Evolutionary conservation across 2,113 vertebrate genomes (phyloP).

Genomic region (Orcinus orca): DNA sequence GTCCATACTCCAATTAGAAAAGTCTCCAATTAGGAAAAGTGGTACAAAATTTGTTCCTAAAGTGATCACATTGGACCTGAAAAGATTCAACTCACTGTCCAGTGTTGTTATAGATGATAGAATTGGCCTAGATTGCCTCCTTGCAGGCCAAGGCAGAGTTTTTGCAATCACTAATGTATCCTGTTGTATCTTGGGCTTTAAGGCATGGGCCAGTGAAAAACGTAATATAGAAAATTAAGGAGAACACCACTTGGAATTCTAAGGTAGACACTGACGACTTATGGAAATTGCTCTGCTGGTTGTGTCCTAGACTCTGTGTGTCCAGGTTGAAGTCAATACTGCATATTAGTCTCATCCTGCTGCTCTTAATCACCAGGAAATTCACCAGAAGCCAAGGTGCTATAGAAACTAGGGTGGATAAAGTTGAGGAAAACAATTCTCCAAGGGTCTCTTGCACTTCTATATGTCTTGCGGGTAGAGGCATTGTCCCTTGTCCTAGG

Average conservation of each 20-base stretch:
- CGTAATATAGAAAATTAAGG: background rate
- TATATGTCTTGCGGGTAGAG: background rate
- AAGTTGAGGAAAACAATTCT: background rate
- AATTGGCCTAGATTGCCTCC: background rate
- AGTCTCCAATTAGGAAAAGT: background rate
- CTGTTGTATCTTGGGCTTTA: background rate
- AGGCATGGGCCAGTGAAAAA: background rate
- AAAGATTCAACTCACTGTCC: background rate
- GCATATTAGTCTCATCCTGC: background rate
- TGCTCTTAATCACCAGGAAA: background rate
- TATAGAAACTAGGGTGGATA: background rate
- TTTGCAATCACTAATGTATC: background rate
- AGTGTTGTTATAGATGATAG: background rate
- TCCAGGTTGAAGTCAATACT: background rate
- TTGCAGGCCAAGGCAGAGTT: background rate
- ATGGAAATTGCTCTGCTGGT: background rate
- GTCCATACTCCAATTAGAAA: background rate
- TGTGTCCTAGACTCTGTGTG: background rate
- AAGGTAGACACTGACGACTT: background rate
- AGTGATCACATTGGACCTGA: background rate
- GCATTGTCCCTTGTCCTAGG: background rate
- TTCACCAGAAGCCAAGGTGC: background rate
- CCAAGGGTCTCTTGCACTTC: background rate
- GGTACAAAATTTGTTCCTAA: background rate
- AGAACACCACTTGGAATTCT: background rate